Evolutionary conservation across 2,888 invertebrate species (phyloP).

Genomic region (Cheilosia vernalis): DNA sequence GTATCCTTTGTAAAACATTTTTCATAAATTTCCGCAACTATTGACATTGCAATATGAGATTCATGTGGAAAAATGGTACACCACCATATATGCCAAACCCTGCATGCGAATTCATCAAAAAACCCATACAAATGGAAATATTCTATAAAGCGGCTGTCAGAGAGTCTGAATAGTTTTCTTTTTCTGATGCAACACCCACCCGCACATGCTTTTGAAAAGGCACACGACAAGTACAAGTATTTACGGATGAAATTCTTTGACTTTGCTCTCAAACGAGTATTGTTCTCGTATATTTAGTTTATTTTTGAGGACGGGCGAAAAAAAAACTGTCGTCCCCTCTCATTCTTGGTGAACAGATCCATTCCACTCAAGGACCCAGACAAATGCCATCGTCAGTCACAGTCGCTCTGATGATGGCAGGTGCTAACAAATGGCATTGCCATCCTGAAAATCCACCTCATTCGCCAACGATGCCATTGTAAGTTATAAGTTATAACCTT

Average conservation of each 20-base stretch:
- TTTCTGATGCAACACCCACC: constrained; percentile 2
- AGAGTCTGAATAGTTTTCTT: not conserved
- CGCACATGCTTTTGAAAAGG: not conserved
- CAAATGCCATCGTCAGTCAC: constrained; percentile 36
- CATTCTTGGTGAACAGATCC: not conserved
- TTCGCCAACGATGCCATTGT: constrained; percentile 2
- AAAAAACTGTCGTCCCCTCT: constrained; percentile 7
- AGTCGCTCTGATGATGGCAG: constrained; percentile 51
- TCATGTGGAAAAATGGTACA: constrained; percentile 8
- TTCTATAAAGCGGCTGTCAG: constrained; percentile 2
- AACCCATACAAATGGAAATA: constrained; percentile 11
- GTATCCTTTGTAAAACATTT: constrained; percentile 36
- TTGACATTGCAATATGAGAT: constrained; percentile 61
- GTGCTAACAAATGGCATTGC: constrained; percentile 33
- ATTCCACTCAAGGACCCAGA: constrained; percentile 26
- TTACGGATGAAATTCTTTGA: constrained; percentile 18
- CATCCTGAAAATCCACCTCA: constrained; percentile 34
- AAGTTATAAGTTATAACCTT: constrained; percentile 17
- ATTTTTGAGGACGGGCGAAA: constrained; percentile 4
- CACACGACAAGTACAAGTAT: not conserved
- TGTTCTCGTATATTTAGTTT: not conserved
- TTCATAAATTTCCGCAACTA: constrained; percentile 61
- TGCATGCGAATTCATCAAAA: constrained; percentile 30
- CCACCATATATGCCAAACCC: not conserved
- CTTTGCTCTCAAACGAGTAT: constrained; percentile 9